These are phyloP conservation scores for Tetramorium parvispinum DNA, from an alignment of 1,140 invertebrate genomes.

Conservation along the genomic window DNA sequence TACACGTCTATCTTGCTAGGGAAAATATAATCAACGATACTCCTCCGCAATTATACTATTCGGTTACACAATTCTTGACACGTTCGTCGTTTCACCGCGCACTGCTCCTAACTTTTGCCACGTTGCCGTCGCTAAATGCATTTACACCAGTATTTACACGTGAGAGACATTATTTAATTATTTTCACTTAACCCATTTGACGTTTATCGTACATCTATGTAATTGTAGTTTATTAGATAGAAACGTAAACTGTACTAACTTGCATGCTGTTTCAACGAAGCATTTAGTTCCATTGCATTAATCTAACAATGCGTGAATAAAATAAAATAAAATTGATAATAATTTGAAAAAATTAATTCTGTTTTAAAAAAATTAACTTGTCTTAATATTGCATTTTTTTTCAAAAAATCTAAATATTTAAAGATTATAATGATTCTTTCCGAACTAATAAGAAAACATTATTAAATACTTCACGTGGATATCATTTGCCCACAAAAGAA, in stretches of 20 bases:
- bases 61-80: constrained; percentile 30
- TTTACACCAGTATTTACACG: neutral
- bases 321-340: neutral
- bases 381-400: neutral
- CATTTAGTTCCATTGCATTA: neutral
- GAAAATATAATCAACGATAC: constrained; percentile 49
- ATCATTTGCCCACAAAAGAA: neutral
- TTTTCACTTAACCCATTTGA: constrained; percentile 14
- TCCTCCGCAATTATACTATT: constrained; percentile 46
- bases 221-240: constrained; percentile 7
- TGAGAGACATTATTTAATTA: constrained; percentile 38
- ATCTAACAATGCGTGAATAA: neutral
- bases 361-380: neutral
- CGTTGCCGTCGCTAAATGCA: neutral
- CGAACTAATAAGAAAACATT: neutral
- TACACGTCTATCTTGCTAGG: neutral
- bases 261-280: neutral
- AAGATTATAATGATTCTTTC: neutral
- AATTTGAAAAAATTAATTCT: neutral
- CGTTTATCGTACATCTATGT: neutral
- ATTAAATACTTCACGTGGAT: neutral
- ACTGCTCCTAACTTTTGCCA: constrained; percentile 11
- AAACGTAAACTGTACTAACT: neutral
- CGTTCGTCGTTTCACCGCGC: neutral
- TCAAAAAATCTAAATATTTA: neutral